Evolutionary conservation across 2,888 invertebrate genomes (phyloP), one percentile per base, ranked within the genome.

Genomic region (Horisme vitalbata): DNA sequence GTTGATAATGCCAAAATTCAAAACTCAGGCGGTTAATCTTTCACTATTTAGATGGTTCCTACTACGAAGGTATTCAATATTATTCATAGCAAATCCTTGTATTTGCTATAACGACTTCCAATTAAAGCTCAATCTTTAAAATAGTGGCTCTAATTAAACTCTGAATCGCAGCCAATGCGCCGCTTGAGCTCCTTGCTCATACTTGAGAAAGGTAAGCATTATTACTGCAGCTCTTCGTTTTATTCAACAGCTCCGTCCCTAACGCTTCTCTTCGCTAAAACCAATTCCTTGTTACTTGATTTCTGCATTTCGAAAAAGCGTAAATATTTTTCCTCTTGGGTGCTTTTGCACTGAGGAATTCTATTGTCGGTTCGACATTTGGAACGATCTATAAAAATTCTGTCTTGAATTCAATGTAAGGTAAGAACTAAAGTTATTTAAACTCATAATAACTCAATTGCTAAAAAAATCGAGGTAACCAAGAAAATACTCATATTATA

Each of bases 261-360:
- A 74, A 75, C 78, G 83, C 78, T 81, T 61, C 78, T 77, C 73
- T 65, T 64, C 81, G 79, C 82, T 89, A 89, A 89, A 89, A 89
- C 87, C 84, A 71, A 87, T 86, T 87, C 87, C 86, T 85, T 89
- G 88, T 89, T 82, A 84, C 86, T 83, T 84, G 85, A 89, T 88
- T 86, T 87, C 84, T 85, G 85, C 86, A 86, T 87, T 88, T 84
- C 80, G 79, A 83, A 86, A 86, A 86, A 86, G 82, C 82, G 84
- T 86, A 85, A 88, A 88, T 87, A 87, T 87, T 89, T 49, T 89
- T 87, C 75, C 83, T 80, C 84, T 70, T 77, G 82, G 79, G 75
- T 79, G 82, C 84, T 80, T 83, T 80, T 77, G 70, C 74, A 74
- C 68, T 75, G 78, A 79, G 77, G 75, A 78, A 85, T 83, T 83